These are phyloP conservation scores for Corythornis leucogaster DNA, from an alignment of 2,797 vertebrate species.

Conservation along the genomic window DNA sequence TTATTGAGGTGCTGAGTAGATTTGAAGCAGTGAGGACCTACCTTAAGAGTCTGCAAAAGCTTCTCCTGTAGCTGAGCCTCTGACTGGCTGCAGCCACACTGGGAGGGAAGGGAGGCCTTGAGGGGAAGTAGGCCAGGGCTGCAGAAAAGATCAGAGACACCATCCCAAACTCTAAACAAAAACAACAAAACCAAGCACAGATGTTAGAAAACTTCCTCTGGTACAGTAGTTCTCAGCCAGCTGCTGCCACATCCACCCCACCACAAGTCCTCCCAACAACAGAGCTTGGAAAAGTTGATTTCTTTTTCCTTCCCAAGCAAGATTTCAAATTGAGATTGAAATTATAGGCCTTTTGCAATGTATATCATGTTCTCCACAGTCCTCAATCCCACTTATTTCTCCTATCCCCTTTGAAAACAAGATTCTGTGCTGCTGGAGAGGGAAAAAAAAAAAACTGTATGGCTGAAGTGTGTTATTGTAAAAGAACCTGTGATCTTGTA, in stretches of 20 bases:
- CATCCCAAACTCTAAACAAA: slow-evolving; percentile 85
- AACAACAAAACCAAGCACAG: slow-evolving; percentile 26
- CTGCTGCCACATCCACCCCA: background rate
- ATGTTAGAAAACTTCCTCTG: slow-evolving; percentile 36
- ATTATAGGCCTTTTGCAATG: slow-evolving; percentile 2
- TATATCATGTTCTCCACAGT: slow-evolving; percentile 5
- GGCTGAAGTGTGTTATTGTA: slow-evolving; percentile 22
- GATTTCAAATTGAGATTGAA: slow-evolving; percentile 4
- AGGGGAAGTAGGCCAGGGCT: slow-evolving; percentile 91
- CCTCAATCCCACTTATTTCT: background rate
- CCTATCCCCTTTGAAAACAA: slow-evolving; percentile 28
- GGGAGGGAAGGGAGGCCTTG: slow-evolving; percentile 92
- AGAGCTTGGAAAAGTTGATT: background rate
- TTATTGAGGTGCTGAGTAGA: slow-evolving; percentile 40
- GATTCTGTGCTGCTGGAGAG: background rate
- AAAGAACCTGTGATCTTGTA: slow-evolving; percentile 50
- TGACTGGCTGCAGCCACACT: slow-evolving; percentile 96
- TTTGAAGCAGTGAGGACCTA: slow-evolving; percentile 65
- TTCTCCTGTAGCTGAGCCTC: slow-evolving; percentile 92
- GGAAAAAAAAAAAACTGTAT: background rate
- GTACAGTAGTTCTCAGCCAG: background rate
- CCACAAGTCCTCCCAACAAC: background rate
- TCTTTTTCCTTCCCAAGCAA: background rate
- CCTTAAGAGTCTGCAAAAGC: slow-evolving; percentile 94
- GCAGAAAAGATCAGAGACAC: slow-evolving; percentile 88